phyloP scores from a whole-genome alignment of 2,888 invertebrate species.

The Agrenia bidenticulata region DNA sequence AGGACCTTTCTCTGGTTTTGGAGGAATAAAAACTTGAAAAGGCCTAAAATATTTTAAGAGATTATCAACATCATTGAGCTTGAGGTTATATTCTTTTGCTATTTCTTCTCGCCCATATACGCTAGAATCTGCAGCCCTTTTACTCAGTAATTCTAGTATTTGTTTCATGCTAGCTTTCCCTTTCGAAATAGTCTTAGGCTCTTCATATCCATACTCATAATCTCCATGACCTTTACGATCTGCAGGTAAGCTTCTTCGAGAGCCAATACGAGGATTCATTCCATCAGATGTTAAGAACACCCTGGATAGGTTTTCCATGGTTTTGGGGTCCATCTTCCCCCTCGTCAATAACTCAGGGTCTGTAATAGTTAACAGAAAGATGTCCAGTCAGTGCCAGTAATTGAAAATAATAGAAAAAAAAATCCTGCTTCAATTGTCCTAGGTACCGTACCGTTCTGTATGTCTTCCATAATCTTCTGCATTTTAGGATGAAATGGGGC shows the following conservation, averaged over 20 bases:
- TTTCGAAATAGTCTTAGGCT: constrained; percentile 63
- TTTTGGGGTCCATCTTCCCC: constrained; percentile 30
- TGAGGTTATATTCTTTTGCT: constrained; percentile 69
- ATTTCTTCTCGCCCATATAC: constrained; percentile 63
- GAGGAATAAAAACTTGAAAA: constrained; percentile 68
- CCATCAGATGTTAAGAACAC: constrained; percentile 56
- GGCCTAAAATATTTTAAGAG: constrained; percentile 68
- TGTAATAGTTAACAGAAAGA: constrained; percentile 54
- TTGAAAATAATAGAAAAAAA: not conserved
- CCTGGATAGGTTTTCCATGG: constrained; percentile 39
- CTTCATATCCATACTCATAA: constrained; percentile 69
- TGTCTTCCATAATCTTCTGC: constrained; percentile 65
- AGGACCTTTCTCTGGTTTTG: constrained; percentile 48
- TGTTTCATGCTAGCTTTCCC: constrained; percentile 69
- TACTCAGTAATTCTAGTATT: constrained; percentile 66
- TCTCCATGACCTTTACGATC: constrained; percentile 60
- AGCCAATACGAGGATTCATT: constrained; percentile 54
- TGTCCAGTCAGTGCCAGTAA: not conserved
- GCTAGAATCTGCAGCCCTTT: constrained; percentile 65
- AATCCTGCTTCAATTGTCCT: too few relatives aligned
- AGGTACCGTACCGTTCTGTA: constrained; percentile 63
- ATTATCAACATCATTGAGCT: constrained; percentile 60
- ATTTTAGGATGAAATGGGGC: constrained; percentile 70
- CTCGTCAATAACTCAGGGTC: constrained; percentile 63
- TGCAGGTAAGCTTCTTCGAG: constrained; percentile 63